Evolutionary conservation across 1,140 invertebrate genomes (phyloP), one percentile per base, ranked within the genome.

Genomic region (Philotrypesis tridentata): DNA sequence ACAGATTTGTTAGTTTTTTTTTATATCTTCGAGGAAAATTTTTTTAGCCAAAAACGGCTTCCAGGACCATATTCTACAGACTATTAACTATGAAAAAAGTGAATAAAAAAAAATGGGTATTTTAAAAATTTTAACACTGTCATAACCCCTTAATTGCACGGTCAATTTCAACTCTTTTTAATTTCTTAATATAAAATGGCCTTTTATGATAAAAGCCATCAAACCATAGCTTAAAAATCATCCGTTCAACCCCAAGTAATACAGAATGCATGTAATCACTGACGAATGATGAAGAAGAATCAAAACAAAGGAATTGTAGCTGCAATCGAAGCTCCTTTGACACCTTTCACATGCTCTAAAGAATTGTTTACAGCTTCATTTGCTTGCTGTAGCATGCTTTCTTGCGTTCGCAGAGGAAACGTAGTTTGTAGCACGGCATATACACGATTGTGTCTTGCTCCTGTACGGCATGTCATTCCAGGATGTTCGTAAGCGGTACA

Each of bases 201-300:
- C 33, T 70, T 70, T 21, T 70, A 8, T 7, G n/a, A n/a, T n/a
- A n/a, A n/a, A n/a, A n/a, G n/a, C 21, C 12, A 75, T 80, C 40
- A 48, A 63, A 78, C 81, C 79, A 83, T 23, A 81, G 43, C 25
- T 21, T 25, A 1, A 83, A 43, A 5, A 83, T n/a, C 72, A 83
- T 80, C 43, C n/a, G 31, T 2, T 72, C 31, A 21, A 82, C 67
- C 3, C 83, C 80, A 9, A 77, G 21, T 43, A 79, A 27, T 31
- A 84, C 68, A 55, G 65, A 72, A 55, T 84, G 80, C 67, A 82
- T 70, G 40, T 82, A 82, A 61, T 82, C 80, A 14, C 37, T 72
- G 2, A 82, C 72, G 37, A 82, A 82, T 60, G 33, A 63, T 33
- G 1, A 71, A n/a, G 73, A 17, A 1, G 37, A 14, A 76, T 76